These are phyloP conservation scores for Ladona fulva DNA, from an alignment of 1,140 invertebrate genomes.

Conservation along the genomic window DNA sequence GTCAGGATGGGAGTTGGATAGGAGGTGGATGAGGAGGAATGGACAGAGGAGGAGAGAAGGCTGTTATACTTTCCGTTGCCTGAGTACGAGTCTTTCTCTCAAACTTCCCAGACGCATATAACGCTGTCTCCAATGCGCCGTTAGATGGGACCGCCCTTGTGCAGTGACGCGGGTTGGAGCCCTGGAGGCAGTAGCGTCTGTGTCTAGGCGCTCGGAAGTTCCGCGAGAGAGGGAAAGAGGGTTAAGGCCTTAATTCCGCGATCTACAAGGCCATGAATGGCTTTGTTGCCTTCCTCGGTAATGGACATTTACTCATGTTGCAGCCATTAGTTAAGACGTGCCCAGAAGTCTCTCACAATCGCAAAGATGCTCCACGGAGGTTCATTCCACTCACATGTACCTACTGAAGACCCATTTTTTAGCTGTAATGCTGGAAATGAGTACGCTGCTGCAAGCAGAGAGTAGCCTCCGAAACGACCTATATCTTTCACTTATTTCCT, in stretches of 20 bases:
- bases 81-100: background rate
- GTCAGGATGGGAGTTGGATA: background rate
- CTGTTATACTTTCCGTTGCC: background rate
- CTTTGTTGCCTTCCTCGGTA: background rate
- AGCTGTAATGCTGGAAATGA: no score
- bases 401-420: no score
- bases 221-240: background rate
- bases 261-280: background rate
- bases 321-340: background rate
- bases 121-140: background rate
- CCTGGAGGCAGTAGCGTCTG: background rate
- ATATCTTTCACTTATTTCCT: no score
- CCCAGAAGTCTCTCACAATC: no score
- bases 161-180: background rate
- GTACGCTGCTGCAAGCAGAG: no score
- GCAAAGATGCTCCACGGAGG: no score
- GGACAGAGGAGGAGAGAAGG: background rate
- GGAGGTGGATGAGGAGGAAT: background rate
- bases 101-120: slow-evolving; percentile 9
- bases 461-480: no score
- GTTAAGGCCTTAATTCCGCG: background rate
- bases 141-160: background rate
- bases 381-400: no score
- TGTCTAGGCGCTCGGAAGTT: background rate
- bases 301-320: background rate